Conservation (phyloP, 2,888 invertebrate species). For the Cosmopolites sordidus region DNA sequence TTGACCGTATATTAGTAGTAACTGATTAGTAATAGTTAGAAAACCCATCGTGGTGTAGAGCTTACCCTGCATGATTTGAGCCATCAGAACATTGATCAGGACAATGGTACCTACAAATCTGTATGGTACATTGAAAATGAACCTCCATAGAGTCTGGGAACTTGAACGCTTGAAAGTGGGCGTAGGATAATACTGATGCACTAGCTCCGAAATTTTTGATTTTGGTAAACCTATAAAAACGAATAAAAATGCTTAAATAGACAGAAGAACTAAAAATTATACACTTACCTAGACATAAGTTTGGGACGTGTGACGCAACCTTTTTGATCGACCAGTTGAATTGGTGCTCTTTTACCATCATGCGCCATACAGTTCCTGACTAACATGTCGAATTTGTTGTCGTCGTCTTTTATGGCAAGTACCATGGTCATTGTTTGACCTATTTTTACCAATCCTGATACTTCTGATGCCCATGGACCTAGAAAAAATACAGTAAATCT, state of each 20-base stretch:
- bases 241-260: neutral
- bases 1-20: no score
- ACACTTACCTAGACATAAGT: conserved; percentile 69
- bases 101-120: conserved; percentile 88
- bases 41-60: no score
- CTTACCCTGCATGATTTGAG: conserved; percentile 32
- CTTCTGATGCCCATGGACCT: conserved; percentile 93
- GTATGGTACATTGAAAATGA: conserved; percentile 92
- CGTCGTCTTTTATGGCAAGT: conserved; percentile 89
- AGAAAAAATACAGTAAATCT: neutral
- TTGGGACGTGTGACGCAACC: conserved; percentile 91
- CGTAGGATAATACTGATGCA: conserved; percentile 86
- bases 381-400: conserved; percentile 92
- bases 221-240: conserved; percentile 64
- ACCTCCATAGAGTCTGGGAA: conserved; percentile 97
- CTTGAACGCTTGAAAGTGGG: conserved; percentile 93
- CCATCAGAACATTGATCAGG: conserved; percentile 78
- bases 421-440: conserved; percentile 98
- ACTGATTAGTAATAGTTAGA: no score
- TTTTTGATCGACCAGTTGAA: conserved; percentile 87
- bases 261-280: neutral
- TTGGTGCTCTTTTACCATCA: conserved; percentile 89
- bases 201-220: conserved; percentile 93
- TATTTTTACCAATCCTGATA: conserved; percentile 89
- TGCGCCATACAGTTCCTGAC: conserved; percentile 92